A percentile compares a stretch with the other conserved stretches of the same genome.
Conservation (phyloP, 2,797 vertebrate species). For the Helostoma temminkii region DNA sequence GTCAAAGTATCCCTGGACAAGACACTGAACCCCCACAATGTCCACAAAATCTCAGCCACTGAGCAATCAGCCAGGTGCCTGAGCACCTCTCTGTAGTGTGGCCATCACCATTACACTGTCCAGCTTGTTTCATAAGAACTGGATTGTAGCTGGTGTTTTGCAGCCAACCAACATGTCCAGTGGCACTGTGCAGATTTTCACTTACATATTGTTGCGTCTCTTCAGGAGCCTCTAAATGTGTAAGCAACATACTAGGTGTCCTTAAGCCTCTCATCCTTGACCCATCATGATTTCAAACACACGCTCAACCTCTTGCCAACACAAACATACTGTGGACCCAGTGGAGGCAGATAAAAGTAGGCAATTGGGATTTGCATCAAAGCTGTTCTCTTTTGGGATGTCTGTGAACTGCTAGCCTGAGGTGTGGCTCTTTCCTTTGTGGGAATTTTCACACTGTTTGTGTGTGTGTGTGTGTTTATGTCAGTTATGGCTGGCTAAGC, state of each 20-base stretch:
- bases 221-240: neutral
- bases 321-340: conserved; percentile 17
- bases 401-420: conserved; percentile 56
- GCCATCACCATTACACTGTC: neutral
- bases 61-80: neutral
- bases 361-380: conserved; percentile 52
- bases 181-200: conserved; percentile 6
- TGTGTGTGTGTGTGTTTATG: conserved; percentile 12
- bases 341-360: conserved; percentile 57
- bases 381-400: conserved; percentile 56
- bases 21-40: neutral
- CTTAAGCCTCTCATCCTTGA: neutral
- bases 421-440: conserved; percentile 54
- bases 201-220: neutral
- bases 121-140: conserved; percentile 3
- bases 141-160: conserved; percentile 1
- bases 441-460: conserved; percentile 25
- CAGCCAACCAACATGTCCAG: conserved; percentile 8
- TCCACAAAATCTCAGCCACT: too few species aligned
- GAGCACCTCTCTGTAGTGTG: neutral
- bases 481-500: conserved; percentile 10
- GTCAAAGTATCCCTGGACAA: too few species aligned
- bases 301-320: neutral
- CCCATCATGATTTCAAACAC: conserved; percentile 10
- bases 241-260: neutral